A percentile compares a stretch with the other conserved stretches of the same genome.
Evolutionary conservation across 2,888 invertebrate genomes (phyloP).

Genomic region (Acleris literana): DNA sequence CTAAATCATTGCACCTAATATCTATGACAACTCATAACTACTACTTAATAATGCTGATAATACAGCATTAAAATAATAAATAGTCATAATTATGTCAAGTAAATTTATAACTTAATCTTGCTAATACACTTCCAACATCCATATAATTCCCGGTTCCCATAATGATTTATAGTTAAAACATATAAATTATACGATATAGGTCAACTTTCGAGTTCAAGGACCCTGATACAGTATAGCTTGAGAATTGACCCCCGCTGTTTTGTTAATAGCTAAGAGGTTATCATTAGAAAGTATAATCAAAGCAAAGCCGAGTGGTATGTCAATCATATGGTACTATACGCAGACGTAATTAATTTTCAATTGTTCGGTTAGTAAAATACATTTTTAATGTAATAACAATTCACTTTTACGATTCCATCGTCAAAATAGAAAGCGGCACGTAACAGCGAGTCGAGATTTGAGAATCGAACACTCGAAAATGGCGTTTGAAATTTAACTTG

Average conservation of each 20-base stretch:
- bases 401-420: no score
- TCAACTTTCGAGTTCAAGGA: slow-evolving; percentile 27
- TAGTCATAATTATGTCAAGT: slow-evolving; percentile 30
- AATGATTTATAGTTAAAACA: slow-evolving; percentile 24
- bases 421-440: no score
- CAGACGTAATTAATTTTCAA: neutral
- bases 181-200: slow-evolving; percentile 28
- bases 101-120: slow-evolving; percentile 32
- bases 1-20: neutral
- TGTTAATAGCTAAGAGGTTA: slow-evolving; percentile 25
- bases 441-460: no score
- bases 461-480: no score
- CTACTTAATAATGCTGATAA: neutral
- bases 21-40: neutral
- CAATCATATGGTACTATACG: slow-evolving; percentile 9
- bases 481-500: no score
- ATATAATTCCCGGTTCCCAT: slow-evolving; percentile 13
- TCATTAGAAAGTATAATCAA: slow-evolving; percentile 30
- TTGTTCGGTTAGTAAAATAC: neutral
- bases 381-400: no score
- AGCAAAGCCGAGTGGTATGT: slow-evolving; percentile 2
- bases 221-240: slow-evolving; percentile 3
- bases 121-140: slow-evolving; percentile 11
- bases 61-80: slow-evolving; percentile 26
- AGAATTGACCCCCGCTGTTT: slow-evolving; percentile 26